phyloP scores from a whole-genome alignment of 92 coral and sea anemone species.

The Ricordea florida region DNA sequence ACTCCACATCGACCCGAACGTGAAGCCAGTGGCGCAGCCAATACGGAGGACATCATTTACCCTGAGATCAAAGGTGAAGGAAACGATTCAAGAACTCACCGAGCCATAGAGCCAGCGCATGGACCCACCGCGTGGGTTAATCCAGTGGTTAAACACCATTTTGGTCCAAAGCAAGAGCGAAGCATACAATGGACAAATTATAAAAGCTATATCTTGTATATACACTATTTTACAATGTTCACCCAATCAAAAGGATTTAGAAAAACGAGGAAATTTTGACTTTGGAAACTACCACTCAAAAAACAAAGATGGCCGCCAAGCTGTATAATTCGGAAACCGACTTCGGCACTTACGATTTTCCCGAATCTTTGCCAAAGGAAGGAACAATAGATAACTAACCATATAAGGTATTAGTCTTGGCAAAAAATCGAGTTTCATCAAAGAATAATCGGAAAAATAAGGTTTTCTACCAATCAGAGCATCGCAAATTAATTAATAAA shows the following conservation, averaged over 20 bases:
- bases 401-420: not conserved
- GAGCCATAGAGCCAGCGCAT: no score
- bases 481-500: not conserved
- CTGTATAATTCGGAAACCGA: not conserved
- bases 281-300: not conserved
- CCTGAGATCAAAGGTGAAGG: no score
- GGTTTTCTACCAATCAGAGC: not conserved
- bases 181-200: not conserved
- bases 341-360: conserved; percentile 1
- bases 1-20: no score
- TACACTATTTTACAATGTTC: not conserved
- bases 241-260: no score
- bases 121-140: not conserved
- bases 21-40: no score
- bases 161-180: not conserved
- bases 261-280: not conserved
- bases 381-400: not conserved
- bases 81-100: no score
- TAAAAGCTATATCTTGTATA: not conserved
- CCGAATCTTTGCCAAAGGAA: not conserved
- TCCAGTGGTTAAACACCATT: not conserved
- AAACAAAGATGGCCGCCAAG: not conserved
- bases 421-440: not conserved
- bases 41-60: no score
- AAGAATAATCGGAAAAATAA: not conserved